Evolutionary conservation across 2,888 invertebrate species (phyloP).

Genomic region (Nasonovia ribisnigri): DNA sequence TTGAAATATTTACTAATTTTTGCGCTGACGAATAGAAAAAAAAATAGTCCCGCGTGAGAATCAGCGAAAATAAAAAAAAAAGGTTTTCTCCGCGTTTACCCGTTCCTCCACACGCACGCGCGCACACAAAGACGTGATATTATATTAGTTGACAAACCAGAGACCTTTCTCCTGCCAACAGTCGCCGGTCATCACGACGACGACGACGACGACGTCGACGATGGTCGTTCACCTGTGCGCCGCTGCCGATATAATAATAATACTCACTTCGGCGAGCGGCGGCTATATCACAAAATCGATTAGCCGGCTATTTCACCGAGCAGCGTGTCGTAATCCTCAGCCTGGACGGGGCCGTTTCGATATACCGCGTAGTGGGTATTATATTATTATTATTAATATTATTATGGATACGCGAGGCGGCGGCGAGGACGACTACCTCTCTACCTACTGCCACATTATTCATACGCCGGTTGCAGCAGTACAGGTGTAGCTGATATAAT

Average conservation of each 20-base stretch:
- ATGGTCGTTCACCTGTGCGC: conserved; percentile 51
- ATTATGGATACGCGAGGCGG: not conserved
- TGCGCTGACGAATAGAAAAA: not conserved
- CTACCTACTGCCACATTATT: conserved; percentile 19
- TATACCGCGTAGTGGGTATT: conserved; percentile 3
- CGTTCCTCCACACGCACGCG: not conserved
- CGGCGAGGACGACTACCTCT: conserved; percentile 43
- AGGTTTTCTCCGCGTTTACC: conserved; percentile 29
- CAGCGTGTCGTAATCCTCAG: conserved; percentile 39
- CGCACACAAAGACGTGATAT: not conserved
- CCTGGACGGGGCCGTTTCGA: conserved; percentile 19
- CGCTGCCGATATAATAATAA: not conserved
- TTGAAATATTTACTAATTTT: not conserved
- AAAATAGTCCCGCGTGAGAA: not conserved
- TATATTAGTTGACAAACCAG: conserved; percentile 14
- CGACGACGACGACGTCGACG: not conserved
- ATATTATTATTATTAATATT: not conserved
- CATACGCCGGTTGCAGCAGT: not conserved
- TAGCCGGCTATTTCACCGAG: conserved; percentile 52
- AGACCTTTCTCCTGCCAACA: conserved; percentile 44
- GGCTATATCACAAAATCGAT: conserved; percentile 50
- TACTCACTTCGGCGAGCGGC: conserved; percentile 2
- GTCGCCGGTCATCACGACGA: conserved; percentile 37
- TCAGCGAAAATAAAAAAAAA: not conserved
- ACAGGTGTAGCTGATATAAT: conserved; percentile 9